Evolutionary conservation across 1,140 invertebrate genomes (phyloP).

Genomic region (Marisa cornuarietis): DNA sequence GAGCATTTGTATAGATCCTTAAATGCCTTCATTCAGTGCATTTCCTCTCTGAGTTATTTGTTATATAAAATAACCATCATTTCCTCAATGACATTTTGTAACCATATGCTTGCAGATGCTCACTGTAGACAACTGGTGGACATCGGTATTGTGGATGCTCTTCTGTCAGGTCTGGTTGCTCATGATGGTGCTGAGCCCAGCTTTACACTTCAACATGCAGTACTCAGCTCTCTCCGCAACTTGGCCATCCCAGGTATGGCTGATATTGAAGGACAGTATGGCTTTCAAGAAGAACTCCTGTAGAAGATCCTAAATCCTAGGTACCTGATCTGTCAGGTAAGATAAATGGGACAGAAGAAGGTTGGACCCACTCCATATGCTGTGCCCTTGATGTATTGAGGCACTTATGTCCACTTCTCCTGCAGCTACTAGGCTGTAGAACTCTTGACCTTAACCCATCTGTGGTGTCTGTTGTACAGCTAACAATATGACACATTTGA

Average conservation of each 20-base stretch:
- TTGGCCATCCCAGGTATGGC: constrained; percentile 77
- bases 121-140: constrained; percentile 86
- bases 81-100: neutral
- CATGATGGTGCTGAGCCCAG: constrained; percentile 66
- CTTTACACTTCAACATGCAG: constrained; percentile 82
- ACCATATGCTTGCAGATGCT: constrained; percentile 69
- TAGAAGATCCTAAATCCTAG: neutral
- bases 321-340: too few species aligned
- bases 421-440: too few species aligned
- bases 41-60: neutral
- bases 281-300: too few species aligned
- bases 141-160: constrained; percentile 78
- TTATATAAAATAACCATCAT: too few species aligned
- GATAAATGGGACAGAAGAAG: too few species aligned
- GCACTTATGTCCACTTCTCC: too few species aligned
- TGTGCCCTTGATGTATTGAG: too few species aligned
- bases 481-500: too few species aligned
- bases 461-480: too few species aligned
- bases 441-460: too few species aligned
- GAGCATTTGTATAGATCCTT: neutral
- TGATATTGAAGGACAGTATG: too few species aligned
- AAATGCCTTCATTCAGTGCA: neutral
- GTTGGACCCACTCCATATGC: too few species aligned
- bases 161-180: constrained; percentile 72
- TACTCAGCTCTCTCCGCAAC: constrained; percentile 83